These are phyloP conservation scores for Trogon surrucura DNA, from an alignment of 2,113 vertebrate genomes.

Conservation along the genomic window DNA sequence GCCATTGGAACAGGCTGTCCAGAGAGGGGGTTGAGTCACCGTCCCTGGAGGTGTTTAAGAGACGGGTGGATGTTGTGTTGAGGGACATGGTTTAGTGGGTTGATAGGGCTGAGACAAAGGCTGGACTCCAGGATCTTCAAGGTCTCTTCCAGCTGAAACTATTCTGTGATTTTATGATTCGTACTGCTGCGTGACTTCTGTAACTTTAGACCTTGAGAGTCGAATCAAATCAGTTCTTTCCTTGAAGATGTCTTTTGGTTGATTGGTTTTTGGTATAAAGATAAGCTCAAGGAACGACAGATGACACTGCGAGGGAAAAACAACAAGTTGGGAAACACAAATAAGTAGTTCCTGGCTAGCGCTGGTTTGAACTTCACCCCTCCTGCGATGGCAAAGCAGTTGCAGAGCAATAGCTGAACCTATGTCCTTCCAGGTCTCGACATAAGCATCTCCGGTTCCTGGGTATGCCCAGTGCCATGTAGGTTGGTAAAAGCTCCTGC, in stretches of 20 bases:
- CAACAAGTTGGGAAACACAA: background rate
- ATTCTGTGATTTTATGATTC: too few relatives aligned
- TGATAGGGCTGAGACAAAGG: too few relatives aligned
- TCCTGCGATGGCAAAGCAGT: background rate
- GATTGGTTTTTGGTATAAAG: background rate
- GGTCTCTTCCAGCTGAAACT: too few relatives aligned
- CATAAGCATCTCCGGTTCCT: background rate
- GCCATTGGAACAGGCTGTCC: too few relatives aligned
- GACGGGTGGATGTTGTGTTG: too few relatives aligned
- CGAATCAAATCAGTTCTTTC: background rate
- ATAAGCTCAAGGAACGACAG: background rate
- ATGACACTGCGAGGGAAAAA: background rate
- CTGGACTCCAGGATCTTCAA: too few relatives aligned
- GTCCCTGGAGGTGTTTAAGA: too few relatives aligned
- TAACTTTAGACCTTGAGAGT: background rate
- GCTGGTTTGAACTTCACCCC: background rate
- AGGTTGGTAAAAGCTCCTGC: background rate
- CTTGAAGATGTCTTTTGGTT: too few relatives aligned
- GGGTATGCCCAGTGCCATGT: accelerated
- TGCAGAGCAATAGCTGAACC: background rate
- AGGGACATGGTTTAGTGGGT: too few relatives aligned
- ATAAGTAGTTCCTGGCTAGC: background rate
- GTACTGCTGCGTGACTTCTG: background rate
- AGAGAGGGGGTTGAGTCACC: too few relatives aligned
- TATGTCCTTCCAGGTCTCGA: accelerated